A percentile compares a stretch with the other conserved stretches of the same genome.
phyloP scores from a whole-genome alignment of 2,888 invertebrate genomes.

The Brachyptera risi region DNA sequence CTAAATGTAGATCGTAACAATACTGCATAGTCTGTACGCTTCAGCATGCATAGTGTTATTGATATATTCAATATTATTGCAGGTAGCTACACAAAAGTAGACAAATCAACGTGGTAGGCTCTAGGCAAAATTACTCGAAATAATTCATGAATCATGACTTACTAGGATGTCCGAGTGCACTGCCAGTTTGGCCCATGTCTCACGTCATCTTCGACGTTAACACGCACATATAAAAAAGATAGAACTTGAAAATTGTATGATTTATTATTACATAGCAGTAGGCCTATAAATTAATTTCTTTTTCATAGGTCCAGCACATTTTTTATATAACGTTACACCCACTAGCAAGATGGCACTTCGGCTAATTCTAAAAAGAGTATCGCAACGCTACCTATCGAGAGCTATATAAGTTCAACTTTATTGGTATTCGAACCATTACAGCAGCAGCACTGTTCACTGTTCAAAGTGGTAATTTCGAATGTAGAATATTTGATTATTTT shows the following conservation, averaged over 20 bases:
- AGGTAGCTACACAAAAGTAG: too few relatives aligned
- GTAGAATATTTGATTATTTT: background rate
- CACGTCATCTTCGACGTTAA: slow-evolving; percentile 25
- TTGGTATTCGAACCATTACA: too few relatives aligned
- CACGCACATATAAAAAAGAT: background rate
- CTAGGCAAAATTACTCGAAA: too few relatives aligned
- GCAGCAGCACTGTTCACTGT: background rate
- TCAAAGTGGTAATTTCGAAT: background rate
- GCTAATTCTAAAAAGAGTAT: background rate
- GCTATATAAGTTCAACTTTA: background rate
- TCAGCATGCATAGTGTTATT: too few relatives aligned
- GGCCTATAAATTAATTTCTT: too few relatives aligned
- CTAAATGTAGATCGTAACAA: too few relatives aligned
- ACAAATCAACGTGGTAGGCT: too few relatives aligned
- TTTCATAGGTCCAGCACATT: too few relatives aligned
- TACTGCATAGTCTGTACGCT: too few relatives aligned
- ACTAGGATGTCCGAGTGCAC: slow-evolving; percentile 29
- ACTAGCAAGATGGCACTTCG: slow-evolving; percentile 13
- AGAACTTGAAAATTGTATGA: too few relatives aligned
- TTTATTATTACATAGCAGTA: too few relatives aligned
- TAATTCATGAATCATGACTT: slow-evolving; percentile 18
- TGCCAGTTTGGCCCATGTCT: slow-evolving; percentile 31
- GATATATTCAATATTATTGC: too few relatives aligned
- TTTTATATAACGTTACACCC: slow-evolving; percentile 21
- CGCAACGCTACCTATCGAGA: background rate